These are phyloP conservation scores for Ecliptopera silaceata DNA, from an alignment of 2,888 invertebrate species.

Conservation along the genomic window DNA sequence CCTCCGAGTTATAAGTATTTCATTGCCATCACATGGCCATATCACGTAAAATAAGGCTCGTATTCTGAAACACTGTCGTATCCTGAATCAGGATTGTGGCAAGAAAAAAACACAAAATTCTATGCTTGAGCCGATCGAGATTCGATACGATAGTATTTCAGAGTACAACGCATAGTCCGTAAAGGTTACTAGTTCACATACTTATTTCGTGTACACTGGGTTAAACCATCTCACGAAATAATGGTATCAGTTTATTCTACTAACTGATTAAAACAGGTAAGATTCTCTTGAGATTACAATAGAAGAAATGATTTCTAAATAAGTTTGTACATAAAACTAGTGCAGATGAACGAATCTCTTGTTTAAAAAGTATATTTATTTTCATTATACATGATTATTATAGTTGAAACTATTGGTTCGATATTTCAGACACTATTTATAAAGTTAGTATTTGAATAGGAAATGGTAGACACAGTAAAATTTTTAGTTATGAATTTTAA, in stretches of 20 bases:
- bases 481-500: not conserved
- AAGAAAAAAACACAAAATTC: not conserved
- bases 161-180: not conserved
- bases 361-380: not conserved
- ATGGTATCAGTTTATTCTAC: too few species aligned
- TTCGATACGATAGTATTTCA: too few species aligned
- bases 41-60: not conserved
- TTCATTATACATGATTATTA: not conserved
- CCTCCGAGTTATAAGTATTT: slow-evolving; percentile 8
- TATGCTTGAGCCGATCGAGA: too few species aligned
- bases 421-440: not conserved
- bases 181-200: not conserved
- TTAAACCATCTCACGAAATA: too few species aligned
- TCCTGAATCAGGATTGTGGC: not conserved
- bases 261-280: slow-evolving; percentile 1
- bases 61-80: not conserved
- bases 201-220: not conserved
- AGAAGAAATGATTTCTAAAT: not conserved
- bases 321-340: not conserved
- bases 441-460: too few species aligned
- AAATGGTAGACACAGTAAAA: not conserved
- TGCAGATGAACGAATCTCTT: not conserved
- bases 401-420: not conserved
- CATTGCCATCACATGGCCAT: slow-evolving; percentile 30
- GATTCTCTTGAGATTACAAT: slow-evolving; percentile 14